Conservation (phyloP, 1,140 invertebrate genomes). For the Dinothrombium tinctorium region DNA sequence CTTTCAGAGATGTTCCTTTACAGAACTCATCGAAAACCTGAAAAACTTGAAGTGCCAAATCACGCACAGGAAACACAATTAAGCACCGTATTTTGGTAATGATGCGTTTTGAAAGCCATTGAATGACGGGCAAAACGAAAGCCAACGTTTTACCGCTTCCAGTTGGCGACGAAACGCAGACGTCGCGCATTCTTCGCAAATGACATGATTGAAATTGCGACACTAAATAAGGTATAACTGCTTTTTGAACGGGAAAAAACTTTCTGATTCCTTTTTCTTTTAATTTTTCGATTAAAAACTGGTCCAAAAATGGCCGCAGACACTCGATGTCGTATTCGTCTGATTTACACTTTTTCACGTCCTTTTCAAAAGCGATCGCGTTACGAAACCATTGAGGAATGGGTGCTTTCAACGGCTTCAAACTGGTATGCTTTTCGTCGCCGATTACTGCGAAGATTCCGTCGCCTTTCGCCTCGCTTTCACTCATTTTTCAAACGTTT, state of each 20-base stretch:
- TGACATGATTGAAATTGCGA: slow-evolving; percentile 29
- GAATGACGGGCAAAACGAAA: slow-evolving; percentile 75
- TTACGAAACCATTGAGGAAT: background rate
- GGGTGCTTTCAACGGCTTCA: background rate
- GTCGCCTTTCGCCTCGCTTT: background rate
- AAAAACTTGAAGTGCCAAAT: slow-evolving; percentile 60
- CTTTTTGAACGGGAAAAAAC: slow-evolving; percentile 65
- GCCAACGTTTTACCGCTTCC: slow-evolving; percentile 92
- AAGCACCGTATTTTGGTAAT: slow-evolving; percentile 46
- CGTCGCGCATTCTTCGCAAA: slow-evolving; percentile 43
- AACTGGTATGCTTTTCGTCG: background rate
- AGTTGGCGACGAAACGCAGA: slow-evolving; percentile 91
- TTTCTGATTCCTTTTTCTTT: slow-evolving; percentile 42
- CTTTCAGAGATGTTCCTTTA: slow-evolving; percentile 39
- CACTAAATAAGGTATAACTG: slow-evolving; percentile 56
- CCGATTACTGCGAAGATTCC: background rate
- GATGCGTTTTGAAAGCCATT: slow-evolving; percentile 27
- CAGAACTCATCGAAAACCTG: slow-evolving; percentile 42
- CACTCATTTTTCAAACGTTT: too few relatives aligned
- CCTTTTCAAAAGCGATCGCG: background rate
- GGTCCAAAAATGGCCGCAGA: slow-evolving; percentile 26
- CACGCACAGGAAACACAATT: slow-evolving; percentile 69
- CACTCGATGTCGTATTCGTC: background rate
- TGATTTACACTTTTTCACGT: background rate
- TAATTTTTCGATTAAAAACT: slow-evolving; percentile 34